A percentile compares a stretch with the other conserved stretches of the same genome.
These are phyloP conservation scores for Dyspetes luteomarginatus DNA, from an alignment of 2,888 invertebrate genomes.

Conservation along the genomic window DNA sequence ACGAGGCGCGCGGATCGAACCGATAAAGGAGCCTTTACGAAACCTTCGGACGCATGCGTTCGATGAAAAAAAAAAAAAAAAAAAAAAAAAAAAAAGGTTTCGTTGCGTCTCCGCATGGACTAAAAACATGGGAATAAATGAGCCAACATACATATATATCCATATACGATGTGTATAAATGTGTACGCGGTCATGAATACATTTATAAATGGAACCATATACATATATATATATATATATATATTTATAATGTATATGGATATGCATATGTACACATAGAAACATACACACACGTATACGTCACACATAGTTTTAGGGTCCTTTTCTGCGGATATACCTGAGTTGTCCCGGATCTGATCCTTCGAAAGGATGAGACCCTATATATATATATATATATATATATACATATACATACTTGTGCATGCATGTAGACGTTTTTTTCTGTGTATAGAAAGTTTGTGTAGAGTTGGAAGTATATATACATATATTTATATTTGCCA, in stretches of 20 bases:
- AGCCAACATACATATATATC: not conserved
- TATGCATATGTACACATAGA: not conserved
- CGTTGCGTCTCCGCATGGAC: not conserved
- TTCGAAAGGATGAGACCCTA: slow-evolving; percentile 32
- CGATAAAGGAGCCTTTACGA: slow-evolving; percentile 37
- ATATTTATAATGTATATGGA: not conserved
- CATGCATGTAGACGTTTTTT: not conserved
- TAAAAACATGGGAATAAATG: slow-evolving; percentile 6
- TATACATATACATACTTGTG: not conserved
- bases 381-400: not conserved
- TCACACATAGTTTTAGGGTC: slow-evolving; percentile 4
- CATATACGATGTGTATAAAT: not conserved
- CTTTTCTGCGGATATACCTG: slow-evolving; percentile 35
- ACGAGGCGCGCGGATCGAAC: slow-evolving; percentile 4
- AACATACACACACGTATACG: too few species aligned
- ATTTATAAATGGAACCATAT: not conserved
- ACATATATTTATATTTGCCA: slow-evolving; percentile 44
- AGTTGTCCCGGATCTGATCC: slow-evolving; percentile 24
- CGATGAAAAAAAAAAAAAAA: slow-evolving; percentile 12
- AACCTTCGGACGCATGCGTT: slow-evolving; percentile 39
- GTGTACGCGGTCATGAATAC: too few species aligned
- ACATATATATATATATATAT: slow-evolving; percentile 2
- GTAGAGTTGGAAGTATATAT: not conserved
- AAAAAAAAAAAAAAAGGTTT: slow-evolving; percentile 24
- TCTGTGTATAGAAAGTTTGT: not conserved